Evolutionary conservation across 2,113 vertebrate species (phyloP).

Genomic region (Salvelinus fontinalis): DNA sequence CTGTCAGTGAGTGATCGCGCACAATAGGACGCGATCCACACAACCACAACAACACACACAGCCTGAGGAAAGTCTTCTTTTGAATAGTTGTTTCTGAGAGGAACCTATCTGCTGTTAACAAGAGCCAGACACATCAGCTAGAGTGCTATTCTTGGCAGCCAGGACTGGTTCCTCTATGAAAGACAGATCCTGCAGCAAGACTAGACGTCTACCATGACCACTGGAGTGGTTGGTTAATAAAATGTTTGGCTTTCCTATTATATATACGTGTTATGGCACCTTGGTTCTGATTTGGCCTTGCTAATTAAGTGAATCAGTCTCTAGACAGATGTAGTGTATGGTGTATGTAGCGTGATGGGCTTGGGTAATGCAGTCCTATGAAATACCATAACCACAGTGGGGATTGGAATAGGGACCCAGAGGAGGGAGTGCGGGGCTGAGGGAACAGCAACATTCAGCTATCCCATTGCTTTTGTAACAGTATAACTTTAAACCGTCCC

Average conservation of each 20-base stretch:
- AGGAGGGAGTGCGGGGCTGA: neutral
- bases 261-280: constrained; percentile 50
- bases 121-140: constrained; percentile 68
- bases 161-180: constrained; percentile 45
- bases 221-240: constrained; percentile 58
- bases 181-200: constrained; percentile 62
- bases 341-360: constrained; percentile 19
- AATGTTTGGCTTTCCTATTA: constrained; percentile 68
- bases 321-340: constrained; percentile 16
- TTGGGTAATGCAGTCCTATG: constrained; percentile 22
- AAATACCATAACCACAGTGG: constrained; percentile 19
- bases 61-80: constrained; percentile 33
- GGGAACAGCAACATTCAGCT: neutral
- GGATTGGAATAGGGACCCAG: neutral
- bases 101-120: constrained; percentile 63
- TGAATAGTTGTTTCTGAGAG: constrained; percentile 40
- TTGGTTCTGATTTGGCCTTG: constrained; percentile 42
- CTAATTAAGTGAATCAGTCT: constrained; percentile 57
- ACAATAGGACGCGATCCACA: constrained; percentile 34
- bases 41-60: constrained; percentile 54
- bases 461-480: constrained; percentile 9
- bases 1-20: constrained; percentile 53
- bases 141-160: constrained; percentile 73
- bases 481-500: too few species aligned
- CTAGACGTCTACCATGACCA: constrained; percentile 51